These are phyloP conservation scores for Megalurothrips usitatus DNA, from an alignment of 2,888 invertebrate genomes.

Conservation along the genomic window DNA sequence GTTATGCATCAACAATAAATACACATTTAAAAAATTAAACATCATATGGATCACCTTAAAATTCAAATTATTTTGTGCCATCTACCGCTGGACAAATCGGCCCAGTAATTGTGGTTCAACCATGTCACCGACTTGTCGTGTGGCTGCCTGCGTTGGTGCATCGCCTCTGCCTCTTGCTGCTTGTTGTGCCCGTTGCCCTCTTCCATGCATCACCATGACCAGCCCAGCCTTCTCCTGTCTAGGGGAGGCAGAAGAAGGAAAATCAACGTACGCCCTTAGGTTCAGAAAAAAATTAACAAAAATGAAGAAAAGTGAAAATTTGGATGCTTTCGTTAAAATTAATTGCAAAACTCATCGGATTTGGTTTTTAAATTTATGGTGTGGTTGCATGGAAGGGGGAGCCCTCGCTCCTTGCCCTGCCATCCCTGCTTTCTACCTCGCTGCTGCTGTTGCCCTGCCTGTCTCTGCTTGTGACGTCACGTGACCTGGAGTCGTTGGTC, in stretches of 20 bases:
- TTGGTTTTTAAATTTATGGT: too few relatives aligned
- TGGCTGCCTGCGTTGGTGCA: not conserved
- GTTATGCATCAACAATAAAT: not conserved
- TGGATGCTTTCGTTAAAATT: too few relatives aligned
- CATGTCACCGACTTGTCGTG: too few relatives aligned
- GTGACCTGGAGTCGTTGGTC: not conserved
- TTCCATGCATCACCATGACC: not conserved
- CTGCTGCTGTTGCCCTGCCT: conserved; percentile 28
- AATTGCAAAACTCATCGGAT: too few relatives aligned
- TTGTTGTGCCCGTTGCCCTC: not conserved
- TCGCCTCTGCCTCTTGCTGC: not conserved
- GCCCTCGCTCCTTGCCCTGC: not conserved
- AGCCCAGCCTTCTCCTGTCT: too few relatives aligned
- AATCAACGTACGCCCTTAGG: too few relatives aligned
- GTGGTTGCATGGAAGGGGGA: too few relatives aligned
- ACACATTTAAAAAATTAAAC: not conserved
- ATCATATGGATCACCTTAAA: not conserved
- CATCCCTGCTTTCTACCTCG: not conserved
- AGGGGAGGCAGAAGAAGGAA: too few relatives aligned
- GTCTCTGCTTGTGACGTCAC: conserved; percentile 24
- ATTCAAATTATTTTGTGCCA: not conserved
- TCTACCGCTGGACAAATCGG: too few relatives aligned
- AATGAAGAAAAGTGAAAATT: too few relatives aligned
- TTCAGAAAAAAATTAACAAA: too few relatives aligned
- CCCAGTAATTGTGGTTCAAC: too few relatives aligned